Evolutionary conservation across 1,140 invertebrate species (phyloP).

Genomic region (Proales similis): DNA sequence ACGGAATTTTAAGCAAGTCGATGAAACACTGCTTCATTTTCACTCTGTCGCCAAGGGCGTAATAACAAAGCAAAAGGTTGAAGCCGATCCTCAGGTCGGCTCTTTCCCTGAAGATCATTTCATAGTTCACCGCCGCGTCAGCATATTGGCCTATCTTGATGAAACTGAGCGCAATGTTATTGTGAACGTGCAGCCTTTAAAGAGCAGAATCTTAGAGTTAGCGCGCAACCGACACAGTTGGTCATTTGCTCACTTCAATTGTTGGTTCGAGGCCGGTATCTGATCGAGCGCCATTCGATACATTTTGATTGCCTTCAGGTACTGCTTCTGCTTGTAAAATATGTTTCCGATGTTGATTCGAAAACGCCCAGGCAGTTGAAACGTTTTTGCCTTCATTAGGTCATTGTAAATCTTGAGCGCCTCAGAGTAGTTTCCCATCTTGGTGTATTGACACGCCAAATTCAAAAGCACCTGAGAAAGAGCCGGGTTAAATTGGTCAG

Average conservation of each 20-base stretch:
- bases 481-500: conserved; percentile 37
- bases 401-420: conserved; percentile 86
- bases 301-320: conserved; percentile 89
- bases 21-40: conserved; percentile 88
- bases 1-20: conserved; percentile 75
- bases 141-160: conserved; percentile 89
- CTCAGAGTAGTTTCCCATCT: conserved; percentile 88
- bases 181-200: conserved; percentile 85
- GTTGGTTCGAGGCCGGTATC: conserved; percentile 80
- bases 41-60: conserved; percentile 81
- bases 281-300: conserved; percentile 94
- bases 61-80: conserved; percentile 84
- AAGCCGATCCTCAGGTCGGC: conserved; percentile 78
- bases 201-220: conserved; percentile 37
- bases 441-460: conserved; percentile 80
- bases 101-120: conserved; percentile 92
- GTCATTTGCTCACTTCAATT: conserved; percentile 63
- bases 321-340: conserved; percentile 86
- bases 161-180: conserved; percentile 92
- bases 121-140: conserved; percentile 89
- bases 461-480: conserved; percentile 76
- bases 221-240: background rate
- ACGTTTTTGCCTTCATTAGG: conserved; percentile 57
- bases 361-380: conserved; percentile 62
- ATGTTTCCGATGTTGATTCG: conserved; percentile 98